Evolutionary conservation across 2,797 vertebrate genomes (phyloP).

Genomic region (Propithecus perrieri): DNA sequence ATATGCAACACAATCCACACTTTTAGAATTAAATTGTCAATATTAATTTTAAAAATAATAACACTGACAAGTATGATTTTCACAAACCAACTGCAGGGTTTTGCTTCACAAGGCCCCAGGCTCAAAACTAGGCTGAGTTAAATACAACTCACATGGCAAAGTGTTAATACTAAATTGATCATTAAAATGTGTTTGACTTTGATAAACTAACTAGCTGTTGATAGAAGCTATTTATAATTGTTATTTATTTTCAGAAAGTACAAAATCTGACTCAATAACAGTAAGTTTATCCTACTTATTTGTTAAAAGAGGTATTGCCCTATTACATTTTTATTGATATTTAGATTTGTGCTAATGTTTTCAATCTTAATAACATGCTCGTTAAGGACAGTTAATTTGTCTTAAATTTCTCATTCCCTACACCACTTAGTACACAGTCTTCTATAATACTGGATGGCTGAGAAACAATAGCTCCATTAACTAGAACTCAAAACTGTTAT

Average conservation of each 20-base stretch:
- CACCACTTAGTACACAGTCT: not conserved
- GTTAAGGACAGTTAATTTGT: not conserved
- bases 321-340: not conserved
- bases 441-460: not conserved
- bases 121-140: too few species aligned
- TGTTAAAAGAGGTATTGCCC: not conserved
- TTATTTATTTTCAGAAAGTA: conserved; percentile 14
- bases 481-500: not conserved
- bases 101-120: too few species aligned
- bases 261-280: conserved; percentile 22
- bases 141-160: not conserved
- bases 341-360: not conserved
- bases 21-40: too few species aligned
- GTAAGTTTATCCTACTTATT: not conserved
- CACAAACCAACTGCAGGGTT: too few species aligned
- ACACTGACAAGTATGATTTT: too few species aligned
- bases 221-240: conserved; percentile 23
- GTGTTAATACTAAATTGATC: not conserved
- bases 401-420: not conserved
- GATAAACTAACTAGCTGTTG: conserved; percentile 19
- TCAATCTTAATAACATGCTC: not conserved
- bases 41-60: too few species aligned
- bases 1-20: too few species aligned
- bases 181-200: conserved; percentile 32
- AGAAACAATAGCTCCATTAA: not conserved